phyloP scores from a whole-genome alignment of 2,113 vertebrate species.

The Zosterops japonicus region DNA sequence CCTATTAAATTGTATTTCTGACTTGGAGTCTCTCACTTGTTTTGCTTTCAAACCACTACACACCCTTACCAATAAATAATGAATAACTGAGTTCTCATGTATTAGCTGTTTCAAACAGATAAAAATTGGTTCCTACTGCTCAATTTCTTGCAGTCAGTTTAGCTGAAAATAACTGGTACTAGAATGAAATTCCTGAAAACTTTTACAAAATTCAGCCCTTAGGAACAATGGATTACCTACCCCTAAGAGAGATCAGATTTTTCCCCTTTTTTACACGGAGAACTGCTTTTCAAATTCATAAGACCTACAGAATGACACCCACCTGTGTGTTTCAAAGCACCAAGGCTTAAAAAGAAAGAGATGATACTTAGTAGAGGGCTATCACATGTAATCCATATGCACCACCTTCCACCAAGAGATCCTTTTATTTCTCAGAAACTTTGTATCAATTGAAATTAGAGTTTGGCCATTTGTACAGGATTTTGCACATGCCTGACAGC shows the following conservation, averaged over 20 bases:
- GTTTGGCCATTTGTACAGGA: background rate
- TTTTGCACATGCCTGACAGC: background rate
- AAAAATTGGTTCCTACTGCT: background rate
- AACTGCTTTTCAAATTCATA: background rate
- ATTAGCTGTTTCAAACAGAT: constrained; percentile 6
- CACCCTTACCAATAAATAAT: background rate
- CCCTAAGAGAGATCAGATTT: background rate
- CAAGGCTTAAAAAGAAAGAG: background rate
- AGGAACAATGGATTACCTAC: background rate
- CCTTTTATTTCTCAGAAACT: background rate
- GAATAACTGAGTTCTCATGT: background rate
- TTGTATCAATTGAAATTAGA: background rate
- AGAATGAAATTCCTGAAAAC: background rate
- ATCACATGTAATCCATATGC: background rate
- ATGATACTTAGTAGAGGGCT: accelerated
- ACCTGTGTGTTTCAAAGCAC: background rate
- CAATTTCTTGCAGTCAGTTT: background rate
- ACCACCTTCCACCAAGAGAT: background rate
- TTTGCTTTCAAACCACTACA: no score
- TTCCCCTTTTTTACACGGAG: background rate
- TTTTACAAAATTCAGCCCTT: background rate
- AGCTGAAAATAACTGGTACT: background rate
- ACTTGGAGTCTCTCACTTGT: no score
- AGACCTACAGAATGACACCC: background rate
- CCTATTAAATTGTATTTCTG: no score